Conservation (phyloP, 1,140 invertebrate species). For the Drosophila subpulchrella region DNA sequence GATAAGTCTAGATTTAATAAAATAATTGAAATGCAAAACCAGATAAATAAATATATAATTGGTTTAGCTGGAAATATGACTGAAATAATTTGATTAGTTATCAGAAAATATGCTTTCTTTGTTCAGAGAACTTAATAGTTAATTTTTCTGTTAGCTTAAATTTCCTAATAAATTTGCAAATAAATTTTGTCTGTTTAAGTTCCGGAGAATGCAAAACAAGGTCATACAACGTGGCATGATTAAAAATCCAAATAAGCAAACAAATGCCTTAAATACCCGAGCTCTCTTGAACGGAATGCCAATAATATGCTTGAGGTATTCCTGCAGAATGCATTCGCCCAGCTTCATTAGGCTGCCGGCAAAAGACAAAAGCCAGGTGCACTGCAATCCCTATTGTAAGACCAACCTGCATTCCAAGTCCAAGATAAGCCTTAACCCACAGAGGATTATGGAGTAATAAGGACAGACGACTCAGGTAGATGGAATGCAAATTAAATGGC, state of each 20-base stretch:
- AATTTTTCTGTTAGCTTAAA: no score
- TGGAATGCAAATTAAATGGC: slow-evolving; percentile 65
- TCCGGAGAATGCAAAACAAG: neutral
- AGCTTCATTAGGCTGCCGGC: slow-evolving; percentile 47
- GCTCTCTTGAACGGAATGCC: slow-evolving; percentile 25
- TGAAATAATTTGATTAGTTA: neutral
- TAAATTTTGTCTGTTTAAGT: neutral
- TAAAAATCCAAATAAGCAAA: slow-evolving; percentile 22
- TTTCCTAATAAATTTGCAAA: no score
- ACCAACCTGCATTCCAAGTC: slow-evolving; percentile 31
- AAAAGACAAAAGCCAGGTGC: slow-evolving; percentile 34
- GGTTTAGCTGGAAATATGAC: neutral
- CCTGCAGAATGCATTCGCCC: slow-evolving; percentile 43
- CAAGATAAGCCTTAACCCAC: slow-evolving; percentile 38
- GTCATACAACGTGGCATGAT: slow-evolving; percentile 12
- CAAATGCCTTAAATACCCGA: slow-evolving; percentile 33
- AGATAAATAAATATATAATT: neutral
- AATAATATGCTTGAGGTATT: slow-evolving; percentile 22
- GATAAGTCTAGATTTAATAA: neutral
- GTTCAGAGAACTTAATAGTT: no score
- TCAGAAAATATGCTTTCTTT: neutral
- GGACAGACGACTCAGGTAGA: slow-evolving; percentile 5
- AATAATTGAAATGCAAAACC: neutral
- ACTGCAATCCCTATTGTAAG: slow-evolving; percentile 1
- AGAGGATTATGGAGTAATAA: neutral